These are phyloP conservation scores for Caenorhabditis latens DNA, from an alignment of 1,140 invertebrate species.

Conservation along the genomic window DNA sequence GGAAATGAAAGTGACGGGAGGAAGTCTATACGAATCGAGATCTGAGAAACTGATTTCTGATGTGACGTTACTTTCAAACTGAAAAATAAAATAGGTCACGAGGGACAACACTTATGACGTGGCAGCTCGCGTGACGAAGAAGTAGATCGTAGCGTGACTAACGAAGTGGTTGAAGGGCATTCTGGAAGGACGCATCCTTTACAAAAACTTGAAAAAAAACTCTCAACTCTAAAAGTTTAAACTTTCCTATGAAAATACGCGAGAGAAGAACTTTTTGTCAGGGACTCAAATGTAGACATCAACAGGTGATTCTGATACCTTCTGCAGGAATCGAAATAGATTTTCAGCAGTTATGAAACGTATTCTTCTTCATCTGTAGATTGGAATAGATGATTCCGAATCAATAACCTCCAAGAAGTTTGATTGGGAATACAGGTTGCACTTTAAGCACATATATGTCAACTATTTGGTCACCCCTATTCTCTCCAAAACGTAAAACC, in stretches of 20 bases:
- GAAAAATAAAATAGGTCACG: background rate
- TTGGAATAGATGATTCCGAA: too few relatives aligned
- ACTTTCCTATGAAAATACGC: background rate
- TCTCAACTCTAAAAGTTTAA: too few relatives aligned
- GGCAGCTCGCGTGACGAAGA: background rate
- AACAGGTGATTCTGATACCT: background rate
- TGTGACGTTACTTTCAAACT: too few relatives aligned
- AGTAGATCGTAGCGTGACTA: background rate
- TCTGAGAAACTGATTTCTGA: background rate
- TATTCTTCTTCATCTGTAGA: too few relatives aligned
- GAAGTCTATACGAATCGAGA: background rate
- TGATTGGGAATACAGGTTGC: too few relatives aligned
- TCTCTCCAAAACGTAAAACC: too few relatives aligned
- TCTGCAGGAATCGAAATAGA: background rate
- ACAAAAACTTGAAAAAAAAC: background rate
- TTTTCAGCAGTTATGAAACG: too few relatives aligned
- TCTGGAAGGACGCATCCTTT: background rate
- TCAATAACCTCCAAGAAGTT: too few relatives aligned
- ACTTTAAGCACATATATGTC: too few relatives aligned
- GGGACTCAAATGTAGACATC: too few relatives aligned
- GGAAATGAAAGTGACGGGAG: background rate
- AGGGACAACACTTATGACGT: background rate
- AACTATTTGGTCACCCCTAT: too few relatives aligned
- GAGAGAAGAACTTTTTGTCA: background rate
- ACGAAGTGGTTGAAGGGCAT: slow-evolving; percentile 11